These are phyloP conservation scores for Penaeus monodon DNA, from an alignment of 2,888 invertebrate species.

Conservation along the genomic window DNA sequence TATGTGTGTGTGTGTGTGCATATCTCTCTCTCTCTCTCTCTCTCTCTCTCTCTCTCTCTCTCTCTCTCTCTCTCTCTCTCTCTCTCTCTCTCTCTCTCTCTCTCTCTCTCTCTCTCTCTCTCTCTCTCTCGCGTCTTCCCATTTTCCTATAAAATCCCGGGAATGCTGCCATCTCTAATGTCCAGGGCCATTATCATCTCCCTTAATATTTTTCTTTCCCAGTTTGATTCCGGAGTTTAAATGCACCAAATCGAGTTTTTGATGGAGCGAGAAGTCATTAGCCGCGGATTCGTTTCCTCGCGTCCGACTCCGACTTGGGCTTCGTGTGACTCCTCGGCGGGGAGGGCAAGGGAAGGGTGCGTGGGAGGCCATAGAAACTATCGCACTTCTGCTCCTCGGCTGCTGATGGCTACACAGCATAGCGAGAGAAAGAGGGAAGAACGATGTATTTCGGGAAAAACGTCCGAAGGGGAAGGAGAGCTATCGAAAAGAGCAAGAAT, in stretches of 20 bases:
- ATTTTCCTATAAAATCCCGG: conserved; percentile 58
- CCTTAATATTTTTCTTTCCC: conserved; percentile 65
- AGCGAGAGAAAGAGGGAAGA: neutral
- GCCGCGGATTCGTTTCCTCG: conserved; percentile 51
- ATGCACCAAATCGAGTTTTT: conserved; percentile 65
- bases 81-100: too few relatives aligned
- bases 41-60: too few relatives aligned
- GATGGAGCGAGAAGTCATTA: conserved; percentile 65
- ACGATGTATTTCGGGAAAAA: neutral
- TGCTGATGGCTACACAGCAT: neutral
- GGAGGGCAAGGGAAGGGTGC: neutral
- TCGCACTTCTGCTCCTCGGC: too few relatives aligned
- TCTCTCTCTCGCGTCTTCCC: conserved; percentile 30
- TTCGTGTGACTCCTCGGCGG: neutral
- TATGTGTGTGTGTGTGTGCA: too few relatives aligned
- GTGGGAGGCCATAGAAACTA: neutral
- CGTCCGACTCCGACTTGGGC: conserved; percentile 42
- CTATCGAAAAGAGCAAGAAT: neutral
- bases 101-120: too few relatives aligned
- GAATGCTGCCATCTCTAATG: conserved; percentile 64
- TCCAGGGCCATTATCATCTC: conserved; percentile 64
- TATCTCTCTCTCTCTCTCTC: too few relatives aligned
- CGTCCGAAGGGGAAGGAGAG: neutral
- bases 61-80: too few relatives aligned
- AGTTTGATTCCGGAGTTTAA: conserved; percentile 65